Evolutionary conservation across 2,113 vertebrate species (phyloP).

Genomic region (Psilopogon haemacephalus): DNA sequence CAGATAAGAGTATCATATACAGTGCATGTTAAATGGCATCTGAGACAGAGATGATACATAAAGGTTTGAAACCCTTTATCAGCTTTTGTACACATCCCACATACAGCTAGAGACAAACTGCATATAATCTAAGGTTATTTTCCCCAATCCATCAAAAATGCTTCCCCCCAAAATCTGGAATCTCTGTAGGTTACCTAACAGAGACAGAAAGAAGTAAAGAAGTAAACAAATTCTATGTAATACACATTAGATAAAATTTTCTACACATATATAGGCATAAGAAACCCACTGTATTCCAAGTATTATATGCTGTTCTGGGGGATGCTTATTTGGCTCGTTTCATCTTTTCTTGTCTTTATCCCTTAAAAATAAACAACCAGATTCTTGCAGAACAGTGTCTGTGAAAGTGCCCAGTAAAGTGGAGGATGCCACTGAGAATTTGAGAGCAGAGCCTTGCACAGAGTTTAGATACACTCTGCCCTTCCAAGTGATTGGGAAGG

Average conservation of each 20-base stretch:
- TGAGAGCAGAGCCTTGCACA: slow-evolving; percentile 26
- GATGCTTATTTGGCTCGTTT: slow-evolving; percentile 33
- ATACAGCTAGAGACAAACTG: not conserved
- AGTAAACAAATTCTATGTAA: not conserved
- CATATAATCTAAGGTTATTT: not conserved
- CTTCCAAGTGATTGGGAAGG: slow-evolving; percentile 32
- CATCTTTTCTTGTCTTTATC: slow-evolving; percentile 45
- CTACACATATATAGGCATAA: not conserved
- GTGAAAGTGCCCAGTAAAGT: slow-evolving; percentile 28
- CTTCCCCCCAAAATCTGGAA: not conserved
- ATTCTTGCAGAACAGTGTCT: slow-evolving; percentile 17
- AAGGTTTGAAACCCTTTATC: not conserved
- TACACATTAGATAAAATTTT: not conserved
- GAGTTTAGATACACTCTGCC: slow-evolving; percentile 16
- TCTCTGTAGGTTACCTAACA: not conserved
- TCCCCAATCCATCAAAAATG: not conserved
- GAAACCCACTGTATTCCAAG: not conserved
- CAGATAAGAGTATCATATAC: not conserved
- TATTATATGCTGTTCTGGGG: slow-evolving; percentile 7
- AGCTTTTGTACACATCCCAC: not conserved
- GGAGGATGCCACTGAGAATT: slow-evolving; percentile 34
- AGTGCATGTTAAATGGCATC: not conserved
- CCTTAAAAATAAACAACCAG: slow-evolving; percentile 61
- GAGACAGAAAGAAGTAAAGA: not conserved
- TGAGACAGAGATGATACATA: not conserved